A percentile compares a stretch with the other conserved stretches of the same genome.
phyloP scores from a whole-genome alignment of 1,140 invertebrate species.

The Drosophila cardini region DNA sequence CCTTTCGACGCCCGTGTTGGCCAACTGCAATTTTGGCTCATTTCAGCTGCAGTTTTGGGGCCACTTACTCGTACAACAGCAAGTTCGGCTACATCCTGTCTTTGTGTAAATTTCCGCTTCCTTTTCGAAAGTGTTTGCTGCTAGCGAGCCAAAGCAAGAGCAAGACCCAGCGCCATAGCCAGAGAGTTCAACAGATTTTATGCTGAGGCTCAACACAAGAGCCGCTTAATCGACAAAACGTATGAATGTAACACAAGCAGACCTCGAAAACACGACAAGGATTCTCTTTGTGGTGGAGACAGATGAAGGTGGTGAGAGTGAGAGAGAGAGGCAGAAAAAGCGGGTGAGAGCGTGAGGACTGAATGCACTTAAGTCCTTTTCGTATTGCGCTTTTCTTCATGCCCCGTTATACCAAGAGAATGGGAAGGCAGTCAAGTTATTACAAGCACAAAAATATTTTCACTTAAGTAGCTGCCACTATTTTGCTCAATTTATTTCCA shows the following conservation, averaged over 20 bases:
- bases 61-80: slow-evolving; percentile 44
- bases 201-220: slow-evolving; percentile 5
- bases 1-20: slow-evolving; percentile 45
- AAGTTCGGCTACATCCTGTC: slow-evolving; percentile 73
- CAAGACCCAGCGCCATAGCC: too few relatives aligned
- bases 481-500: slow-evolving; percentile 81
- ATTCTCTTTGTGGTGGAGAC: slow-evolving; percentile 24
- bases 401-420: background rate
- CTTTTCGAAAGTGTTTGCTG: slow-evolving; percentile 58
- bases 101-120: slow-evolving; percentile 79
- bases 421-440: slow-evolving; percentile 69
- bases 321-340: background rate
- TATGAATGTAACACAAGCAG: slow-evolving; percentile 66
- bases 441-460: slow-evolving; percentile 80
- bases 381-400: slow-evolving; percentile 63
- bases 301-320: background rate
- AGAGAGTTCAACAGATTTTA: slow-evolving; percentile 1
- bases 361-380: slow-evolving; percentile 72
- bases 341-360: slow-evolving; percentile 49
- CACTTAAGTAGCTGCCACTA: slow-evolving; percentile 80
- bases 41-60: slow-evolving; percentile 46
- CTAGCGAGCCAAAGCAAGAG: slow-evolving; percentile 12
- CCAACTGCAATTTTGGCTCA: slow-evolving; percentile 66
- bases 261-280: slow-evolving; percentile 13
- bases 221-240: slow-evolving; percentile 74